Evolutionary conservation across 2,113 vertebrate genomes (phyloP).

Genomic region (Charadrius vociferus): DNA sequence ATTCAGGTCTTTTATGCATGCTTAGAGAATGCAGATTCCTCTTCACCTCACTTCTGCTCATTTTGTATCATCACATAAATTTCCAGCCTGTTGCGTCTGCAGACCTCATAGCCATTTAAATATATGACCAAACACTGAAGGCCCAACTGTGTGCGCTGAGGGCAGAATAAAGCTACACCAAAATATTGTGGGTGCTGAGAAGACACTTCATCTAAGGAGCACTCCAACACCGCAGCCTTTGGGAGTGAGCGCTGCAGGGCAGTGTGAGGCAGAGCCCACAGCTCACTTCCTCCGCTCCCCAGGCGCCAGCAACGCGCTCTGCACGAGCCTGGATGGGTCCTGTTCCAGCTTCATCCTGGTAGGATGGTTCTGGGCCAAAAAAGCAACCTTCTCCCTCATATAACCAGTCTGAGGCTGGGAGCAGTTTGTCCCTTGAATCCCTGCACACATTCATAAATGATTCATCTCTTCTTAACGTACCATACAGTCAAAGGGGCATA

Average conservation of each 20-base stretch:
- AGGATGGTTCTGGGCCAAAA: not conserved
- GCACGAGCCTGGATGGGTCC: not conserved
- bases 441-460: rapidly evolving
- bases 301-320: rapidly evolving
- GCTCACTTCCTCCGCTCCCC: rapidly evolving
- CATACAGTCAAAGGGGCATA: not conserved
- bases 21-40: not conserved
- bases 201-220: not conserved
- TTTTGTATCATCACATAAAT: not conserved
- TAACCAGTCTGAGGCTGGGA: not conserved
- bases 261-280: not conserved
- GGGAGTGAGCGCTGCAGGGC: not conserved
- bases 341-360: not conserved
- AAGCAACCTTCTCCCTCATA: not conserved
- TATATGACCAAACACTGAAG: not conserved
- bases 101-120: not conserved
- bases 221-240: not conserved
- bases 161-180: not conserved
- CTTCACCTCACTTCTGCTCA: not conserved
- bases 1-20: not conserved
- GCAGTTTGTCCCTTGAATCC: not conserved
- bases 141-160: no score
- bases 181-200: not conserved
- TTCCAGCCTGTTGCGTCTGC: not conserved
- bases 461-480: not conserved